A percentile compares a stretch with the other conserved stretches of the same genome.
These are phyloP conservation scores for Lasioglossum calceatum DNA, from an alignment of 2,888 invertebrate genomes.

Conservation along the genomic window DNA sequence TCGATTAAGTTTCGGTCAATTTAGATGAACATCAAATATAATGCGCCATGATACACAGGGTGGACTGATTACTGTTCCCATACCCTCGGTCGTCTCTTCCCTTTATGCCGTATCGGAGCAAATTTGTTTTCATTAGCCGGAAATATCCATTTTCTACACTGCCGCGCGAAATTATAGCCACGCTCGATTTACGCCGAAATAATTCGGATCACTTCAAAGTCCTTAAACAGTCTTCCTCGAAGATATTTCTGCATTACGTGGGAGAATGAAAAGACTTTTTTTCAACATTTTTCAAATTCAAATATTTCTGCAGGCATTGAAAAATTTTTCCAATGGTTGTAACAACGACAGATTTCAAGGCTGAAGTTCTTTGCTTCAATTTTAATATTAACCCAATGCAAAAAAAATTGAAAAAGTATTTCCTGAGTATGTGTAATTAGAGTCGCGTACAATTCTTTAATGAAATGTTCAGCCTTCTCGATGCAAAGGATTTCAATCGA, in stretches of 20 bases:
- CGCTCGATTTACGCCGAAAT: background rate
- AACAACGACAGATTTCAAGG: no score
- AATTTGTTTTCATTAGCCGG: background rate
- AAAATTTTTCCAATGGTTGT: no score
- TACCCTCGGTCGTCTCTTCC: background rate
- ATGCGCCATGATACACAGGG: background rate
- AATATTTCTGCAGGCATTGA: background rate
- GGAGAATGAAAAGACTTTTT: background rate
- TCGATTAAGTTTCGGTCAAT: conserved; percentile 5
- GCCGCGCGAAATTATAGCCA: background rate
- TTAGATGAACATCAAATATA: background rate
- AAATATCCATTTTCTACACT: background rate
- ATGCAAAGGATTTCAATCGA: background rate
- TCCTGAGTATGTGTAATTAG: no score
- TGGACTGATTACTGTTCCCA: background rate
- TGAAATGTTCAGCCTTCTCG: background rate
- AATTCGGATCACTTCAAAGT: no score
- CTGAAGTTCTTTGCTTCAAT: no score
- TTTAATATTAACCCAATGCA: no score
- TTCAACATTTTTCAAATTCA: background rate
- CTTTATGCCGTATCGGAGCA: background rate
- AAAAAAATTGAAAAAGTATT: no score
- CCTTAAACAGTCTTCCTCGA: background rate
- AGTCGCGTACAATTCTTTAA: no score
- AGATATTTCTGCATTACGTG: background rate